Evolutionary conservation across 2,113 vertebrate species (phyloP), one percentile per base, ranked within the genome.

Genomic region (Trichechus manatus): DNA sequence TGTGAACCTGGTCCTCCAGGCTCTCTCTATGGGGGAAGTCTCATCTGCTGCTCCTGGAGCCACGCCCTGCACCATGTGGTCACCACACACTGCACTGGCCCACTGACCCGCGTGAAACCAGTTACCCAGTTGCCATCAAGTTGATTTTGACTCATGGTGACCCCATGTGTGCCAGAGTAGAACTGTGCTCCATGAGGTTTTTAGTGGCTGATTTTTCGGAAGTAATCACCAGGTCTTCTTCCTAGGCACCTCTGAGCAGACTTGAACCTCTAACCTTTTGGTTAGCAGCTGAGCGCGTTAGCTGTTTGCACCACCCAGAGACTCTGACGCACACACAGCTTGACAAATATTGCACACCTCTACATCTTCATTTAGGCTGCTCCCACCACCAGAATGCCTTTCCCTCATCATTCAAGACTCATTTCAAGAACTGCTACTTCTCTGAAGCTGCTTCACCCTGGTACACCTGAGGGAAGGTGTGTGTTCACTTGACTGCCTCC

Each of bases 391-490:
- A 11, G 75, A 9, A 31, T 7, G 56, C 70, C 22, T 6, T 59
- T 17, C n/a, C 74, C 66, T 47, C 31, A 23, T 9, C 20, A 13
- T 22, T 36, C 27, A 22, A 27, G 31, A 29, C 44, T 42, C 3
- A 4, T 27, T n/a, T 74, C 14, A 22, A 63, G 27, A 70, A 15
- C 5, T 25, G 7, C 61, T 0, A 4, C 11, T 10, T 44, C 63
- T 53, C 47, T 33, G 47, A 88, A 79, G 78, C 64, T 25, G 25
- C 85, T 36, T 33, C 0, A 4, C 50, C 59, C 75, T 29, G 22
- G 78, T 31, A 33, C 4, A 0, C 61, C 1, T 2, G 9, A 23
- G 33, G 36, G 61, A 42, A 5, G 0, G 2, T 10, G 11, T 1
- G 44, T 36, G 39, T 29, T 1, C 19, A 20, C 36, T 25, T 0